Base-by-base conservation (phyloP, 1,140 invertebrate species). In the Drosophila saltans region DNA sequence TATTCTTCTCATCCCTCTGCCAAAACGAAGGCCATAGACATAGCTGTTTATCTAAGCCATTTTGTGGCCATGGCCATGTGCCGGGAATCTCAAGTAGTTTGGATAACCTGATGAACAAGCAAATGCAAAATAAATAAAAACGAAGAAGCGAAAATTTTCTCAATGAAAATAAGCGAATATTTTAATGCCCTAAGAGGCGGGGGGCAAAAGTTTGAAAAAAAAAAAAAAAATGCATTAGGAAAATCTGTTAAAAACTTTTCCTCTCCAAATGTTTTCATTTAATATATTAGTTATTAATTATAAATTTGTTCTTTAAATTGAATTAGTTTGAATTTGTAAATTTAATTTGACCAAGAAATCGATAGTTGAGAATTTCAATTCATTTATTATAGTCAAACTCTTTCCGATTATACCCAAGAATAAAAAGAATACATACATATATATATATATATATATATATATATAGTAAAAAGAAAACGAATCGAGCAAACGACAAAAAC, bases 61-160 rank as follows among this genome's bases (percentile, higher is more conserved):
- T 81, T 74, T 85, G 65, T 62, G 68, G 73, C 76, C 67, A 69
- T 41, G 56, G 80, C 76, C 83, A 77, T 86, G 83, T 88, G 82
- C 66, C 66, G 43, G 63, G 76, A 69, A 86, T 86, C 76, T 77
- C 72, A 86, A 86, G 82, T 86, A 80, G 83, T 70, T 80, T 40
- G 61, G 66, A 71, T 64, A 75, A 79, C 71, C 64, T 74, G 63
- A 59, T 58, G 11, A 55, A 39, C 45, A 39, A 28, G 63, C 63
- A 75, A 89, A 88, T 89, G 84, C 80, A 83, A 88, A 83, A 75
- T 58, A 83, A 80, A 83, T 75, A 80, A 82, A 69, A 24, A 33
- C 16, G 10, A 24, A 16, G 24, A 33, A 30, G 10, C 0, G 8
- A 33, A 52, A 63, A 56, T 26, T 30, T 63, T n/a, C 26, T 33